Evolutionary conservation across 2,888 invertebrate species (phyloP).

Genomic region (Trissolcus japonicus): DNA sequence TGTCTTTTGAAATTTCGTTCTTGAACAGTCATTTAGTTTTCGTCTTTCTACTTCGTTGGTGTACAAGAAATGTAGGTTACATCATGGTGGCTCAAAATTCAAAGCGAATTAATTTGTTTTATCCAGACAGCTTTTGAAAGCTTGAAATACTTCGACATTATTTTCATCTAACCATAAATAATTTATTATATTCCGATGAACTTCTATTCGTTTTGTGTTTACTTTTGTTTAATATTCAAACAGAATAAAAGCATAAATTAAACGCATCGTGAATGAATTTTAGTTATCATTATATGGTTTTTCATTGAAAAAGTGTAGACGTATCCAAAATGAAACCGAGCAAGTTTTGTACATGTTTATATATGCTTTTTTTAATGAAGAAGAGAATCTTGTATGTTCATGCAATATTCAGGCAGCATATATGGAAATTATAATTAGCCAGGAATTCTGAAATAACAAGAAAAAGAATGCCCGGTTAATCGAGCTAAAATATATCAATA

Average conservation of each 20-base stretch:
- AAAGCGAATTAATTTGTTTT: conserved; percentile 38
- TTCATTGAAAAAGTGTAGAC: too few relatives aligned
- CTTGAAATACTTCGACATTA: conserved; percentile 6
- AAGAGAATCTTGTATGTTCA: background rate
- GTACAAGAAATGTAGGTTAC: conserved; percentile 35
- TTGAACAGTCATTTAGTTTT: conserved; percentile 36
- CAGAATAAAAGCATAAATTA: background rate
- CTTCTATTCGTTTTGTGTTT: background rate
- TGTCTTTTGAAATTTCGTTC: conserved; percentile 37
- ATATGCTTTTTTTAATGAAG: too few relatives aligned
- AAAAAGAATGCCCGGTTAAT: conserved; percentile 25
- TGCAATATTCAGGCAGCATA: conserved; percentile 2
- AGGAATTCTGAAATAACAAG: conserved; percentile 14
- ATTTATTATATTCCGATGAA: background rate
- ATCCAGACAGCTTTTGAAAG: conserved; percentile 5
- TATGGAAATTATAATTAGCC: conserved; percentile 22
- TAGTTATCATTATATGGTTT: too few relatives aligned
- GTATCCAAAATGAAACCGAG: too few relatives aligned
- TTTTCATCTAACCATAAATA: background rate
- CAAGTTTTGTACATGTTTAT: too few relatives aligned
- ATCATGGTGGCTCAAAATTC: background rate
- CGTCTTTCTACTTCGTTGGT: conserved; percentile 31
- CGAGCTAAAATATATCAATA: conserved; percentile 18
- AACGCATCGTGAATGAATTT: background rate
- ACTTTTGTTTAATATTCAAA: background rate